Conservation (phyloP, 1,140 invertebrate species). For the Aradophagus sp. region DNA sequence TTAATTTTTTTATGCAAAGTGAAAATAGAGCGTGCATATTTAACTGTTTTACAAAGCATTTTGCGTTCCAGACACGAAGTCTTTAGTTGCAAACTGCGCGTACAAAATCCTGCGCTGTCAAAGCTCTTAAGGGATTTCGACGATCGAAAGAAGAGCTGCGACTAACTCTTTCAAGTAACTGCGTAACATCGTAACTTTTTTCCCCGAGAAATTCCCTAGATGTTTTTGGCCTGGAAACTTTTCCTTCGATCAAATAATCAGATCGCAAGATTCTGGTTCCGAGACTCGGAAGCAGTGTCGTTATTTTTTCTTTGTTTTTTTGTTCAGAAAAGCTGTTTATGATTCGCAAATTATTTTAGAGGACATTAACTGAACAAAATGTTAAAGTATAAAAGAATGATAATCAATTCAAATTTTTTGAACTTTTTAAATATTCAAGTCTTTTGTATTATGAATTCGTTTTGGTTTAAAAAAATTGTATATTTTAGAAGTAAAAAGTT, state of each 20-base stretch:
- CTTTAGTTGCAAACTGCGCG: slow-evolving; percentile 45
- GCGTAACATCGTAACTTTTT: slow-evolving; percentile 49
- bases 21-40: too few relatives aligned
- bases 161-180: slow-evolving; percentile 52
- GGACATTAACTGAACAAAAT: too few relatives aligned
- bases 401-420: too few relatives aligned
- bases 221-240: slow-evolving; percentile 34
- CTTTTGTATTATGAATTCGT: too few relatives aligned
- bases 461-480: too few relatives aligned
- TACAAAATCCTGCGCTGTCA: slow-evolving; percentile 32
- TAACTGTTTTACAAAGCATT: slow-evolving; percentile 35
- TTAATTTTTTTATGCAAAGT: too few relatives aligned
- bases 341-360: too few relatives aligned
- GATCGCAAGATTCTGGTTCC: slow-evolving; percentile 14
- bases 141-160: slow-evolving; percentile 51
- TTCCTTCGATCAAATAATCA: slow-evolving; percentile 37
- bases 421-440: too few relatives aligned
- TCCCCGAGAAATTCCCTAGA: slow-evolving; percentile 40
- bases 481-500: too few relatives aligned
- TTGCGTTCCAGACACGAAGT: slow-evolving; percentile 43
- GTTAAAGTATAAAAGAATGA: too few relatives aligned
- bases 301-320: slow-evolving; percentile 6
- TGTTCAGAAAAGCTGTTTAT: too few relatives aligned
- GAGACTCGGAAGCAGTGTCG: slow-evolving; percentile 23
- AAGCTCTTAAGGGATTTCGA: slow-evolving; percentile 56